Conservation (phyloP, 1,140 invertebrate genomes). For the Pachypeltis micranthus region DNA sequence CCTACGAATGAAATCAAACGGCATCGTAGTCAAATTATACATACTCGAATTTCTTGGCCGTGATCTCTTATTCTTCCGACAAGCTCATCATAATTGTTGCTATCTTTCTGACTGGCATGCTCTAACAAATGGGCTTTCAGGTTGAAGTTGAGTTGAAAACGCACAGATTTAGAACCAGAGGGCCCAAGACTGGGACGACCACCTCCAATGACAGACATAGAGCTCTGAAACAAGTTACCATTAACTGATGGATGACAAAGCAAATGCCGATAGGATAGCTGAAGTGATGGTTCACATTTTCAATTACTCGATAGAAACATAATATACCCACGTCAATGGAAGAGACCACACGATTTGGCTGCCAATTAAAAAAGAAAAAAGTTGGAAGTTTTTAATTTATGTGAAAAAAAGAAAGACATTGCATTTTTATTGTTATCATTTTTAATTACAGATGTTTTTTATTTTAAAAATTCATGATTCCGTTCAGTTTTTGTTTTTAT, state of each 20-base stretch:
- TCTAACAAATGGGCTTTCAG: conserved; percentile 23
- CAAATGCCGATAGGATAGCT: too few relatives aligned
- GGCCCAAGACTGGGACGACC: not conserved
- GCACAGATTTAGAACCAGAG: conserved; percentile 24
- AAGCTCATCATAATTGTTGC: conserved; percentile 33
- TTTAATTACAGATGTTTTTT: too few relatives aligned
- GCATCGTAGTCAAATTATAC: not conserved
- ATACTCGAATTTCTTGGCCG: conserved; percentile 29
- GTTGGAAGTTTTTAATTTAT: too few relatives aligned
- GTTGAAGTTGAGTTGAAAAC: conserved; percentile 32
- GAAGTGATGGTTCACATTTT: not conserved
- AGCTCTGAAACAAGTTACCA: conserved; percentile 1
- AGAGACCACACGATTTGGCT: not conserved
- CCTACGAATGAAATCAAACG: too few relatives aligned
- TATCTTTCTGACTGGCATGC: conserved; percentile 24
- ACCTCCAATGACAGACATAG: conserved; percentile 10
- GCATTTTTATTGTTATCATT: too few relatives aligned
- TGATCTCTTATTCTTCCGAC: conserved; percentile 35
- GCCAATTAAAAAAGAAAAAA: too few relatives aligned
- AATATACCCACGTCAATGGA: not conserved
- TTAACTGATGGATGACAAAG: too few relatives aligned
- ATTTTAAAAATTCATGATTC: too few relatives aligned
- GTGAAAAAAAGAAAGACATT: too few relatives aligned
- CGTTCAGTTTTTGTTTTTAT: too few relatives aligned
- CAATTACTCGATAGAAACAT: not conserved